phyloP scores from a whole-genome alignment of 2,888 invertebrate species.

The Allacma fusca region DNA sequence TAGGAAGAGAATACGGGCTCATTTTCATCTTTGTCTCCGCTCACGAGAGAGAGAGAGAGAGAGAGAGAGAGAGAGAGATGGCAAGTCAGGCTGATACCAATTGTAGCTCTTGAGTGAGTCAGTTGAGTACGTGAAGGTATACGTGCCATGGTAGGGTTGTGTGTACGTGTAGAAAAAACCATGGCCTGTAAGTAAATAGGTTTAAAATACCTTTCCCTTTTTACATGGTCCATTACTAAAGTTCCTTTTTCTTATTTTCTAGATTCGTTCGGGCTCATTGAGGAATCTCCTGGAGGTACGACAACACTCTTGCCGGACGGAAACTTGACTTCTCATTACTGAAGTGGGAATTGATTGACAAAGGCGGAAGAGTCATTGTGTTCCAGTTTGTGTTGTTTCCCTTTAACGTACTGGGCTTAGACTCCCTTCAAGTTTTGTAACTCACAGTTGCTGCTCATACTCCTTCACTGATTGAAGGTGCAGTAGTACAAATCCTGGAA shows the following conservation, averaged over 20 bases:
- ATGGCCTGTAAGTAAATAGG: too few relatives aligned
- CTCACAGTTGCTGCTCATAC: too few relatives aligned
- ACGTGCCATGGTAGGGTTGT: too few relatives aligned
- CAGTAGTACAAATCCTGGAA: too few relatives aligned
- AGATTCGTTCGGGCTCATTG: conserved; percentile 30
- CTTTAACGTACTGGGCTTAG: too few relatives aligned
- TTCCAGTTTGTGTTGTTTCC: too few relatives aligned
- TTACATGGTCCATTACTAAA: conserved; percentile 3
- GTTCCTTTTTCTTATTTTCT: not conserved
- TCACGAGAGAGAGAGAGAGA: not conserved
- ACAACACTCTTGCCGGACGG: not conserved
- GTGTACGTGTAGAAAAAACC: too few relatives aligned
- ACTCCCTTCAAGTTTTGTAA: too few relatives aligned
- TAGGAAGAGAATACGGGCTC: conserved; percentile 18
- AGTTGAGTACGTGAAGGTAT: not conserved
- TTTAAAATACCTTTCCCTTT: conserved; percentile 13
- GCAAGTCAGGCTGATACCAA: not conserved
- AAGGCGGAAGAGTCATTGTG: too few relatives aligned
- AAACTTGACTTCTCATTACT: not conserved
- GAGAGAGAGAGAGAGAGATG: not conserved
- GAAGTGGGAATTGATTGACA: too few relatives aligned
- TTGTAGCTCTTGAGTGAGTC: not conserved
- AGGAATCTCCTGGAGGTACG: not conserved
- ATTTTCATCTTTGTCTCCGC: conserved; percentile 21
- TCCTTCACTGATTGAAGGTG: too few relatives aligned